phyloP scores from a whole-genome alignment of 2,797 vertebrate species.

The Lacerta bilineata region DNA sequence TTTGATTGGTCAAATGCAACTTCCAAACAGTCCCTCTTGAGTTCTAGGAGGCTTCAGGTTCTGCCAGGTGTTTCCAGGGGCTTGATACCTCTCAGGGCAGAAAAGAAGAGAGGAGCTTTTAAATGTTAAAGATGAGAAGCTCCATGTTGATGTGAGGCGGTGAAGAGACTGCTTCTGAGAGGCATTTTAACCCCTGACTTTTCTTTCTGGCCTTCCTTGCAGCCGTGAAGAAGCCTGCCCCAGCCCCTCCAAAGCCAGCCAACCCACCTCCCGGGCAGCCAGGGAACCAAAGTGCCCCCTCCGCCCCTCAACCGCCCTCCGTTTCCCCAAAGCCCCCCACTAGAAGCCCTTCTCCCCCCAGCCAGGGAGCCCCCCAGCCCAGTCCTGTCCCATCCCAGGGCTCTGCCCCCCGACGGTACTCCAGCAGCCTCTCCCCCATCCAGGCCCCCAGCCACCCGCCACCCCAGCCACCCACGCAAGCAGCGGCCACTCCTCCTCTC shows the following conservation, averaged over 20 bases:
- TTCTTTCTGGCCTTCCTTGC: constrained; percentile 53
- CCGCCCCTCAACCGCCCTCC: constrained; percentile 81
- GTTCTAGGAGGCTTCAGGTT: background rate
- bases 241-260: constrained; percentile 94
- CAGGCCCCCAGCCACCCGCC: constrained; percentile 95
- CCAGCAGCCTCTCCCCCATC: constrained; percentile 88
- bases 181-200: background rate
- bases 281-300: constrained; percentile 76
- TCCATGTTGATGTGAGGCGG: background rate
- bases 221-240: constrained; percentile 96
- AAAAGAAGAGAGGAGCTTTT: background rate
- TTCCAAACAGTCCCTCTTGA: background rate
- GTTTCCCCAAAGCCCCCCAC: constrained; percentile 83
- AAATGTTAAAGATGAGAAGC: background rate
- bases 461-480: constrained; percentile 90
- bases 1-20: background rate
- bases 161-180: background rate
- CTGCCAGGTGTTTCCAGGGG: no score
- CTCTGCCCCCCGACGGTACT: constrained; percentile 86
- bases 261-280: constrained; percentile 89
- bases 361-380: constrained; percentile 73
- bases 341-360: constrained; percentile 84
- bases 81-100: no score
- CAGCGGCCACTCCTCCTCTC: constrained; percentile 65
- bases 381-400: constrained; percentile 59